phyloP scores from a whole-genome alignment of 2,797 vertebrate species.

The Pangasius macronema region DNA sequence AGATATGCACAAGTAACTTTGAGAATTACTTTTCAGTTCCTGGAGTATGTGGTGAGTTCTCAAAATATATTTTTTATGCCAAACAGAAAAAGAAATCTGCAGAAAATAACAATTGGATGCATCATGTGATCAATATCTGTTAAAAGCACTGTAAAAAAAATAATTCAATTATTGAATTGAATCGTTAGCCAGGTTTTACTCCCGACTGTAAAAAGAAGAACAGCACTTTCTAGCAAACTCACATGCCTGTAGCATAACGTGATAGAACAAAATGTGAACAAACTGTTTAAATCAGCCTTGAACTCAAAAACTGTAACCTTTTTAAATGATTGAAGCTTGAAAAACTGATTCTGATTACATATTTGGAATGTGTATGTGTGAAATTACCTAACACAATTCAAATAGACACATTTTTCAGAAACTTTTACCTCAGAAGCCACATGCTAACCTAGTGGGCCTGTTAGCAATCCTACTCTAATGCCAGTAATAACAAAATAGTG shows the following conservation, averaged over 20 bases:
- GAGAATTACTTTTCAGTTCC: background rate
- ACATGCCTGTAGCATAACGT: no score
- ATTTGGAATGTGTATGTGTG: background rate
- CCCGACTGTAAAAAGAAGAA: background rate
- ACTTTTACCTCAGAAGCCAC: conserved; percentile 1
- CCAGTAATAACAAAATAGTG: background rate
- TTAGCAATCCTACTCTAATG: background rate
- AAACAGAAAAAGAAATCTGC: background rate
- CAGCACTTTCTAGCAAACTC: background rate
- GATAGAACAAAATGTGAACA: background rate
- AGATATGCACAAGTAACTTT: background rate
- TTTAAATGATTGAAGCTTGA: background rate
- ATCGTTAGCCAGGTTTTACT: background rate
- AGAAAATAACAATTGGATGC: background rate
- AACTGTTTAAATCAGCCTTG: background rate
- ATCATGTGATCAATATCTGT: background rate
- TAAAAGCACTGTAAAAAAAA: background rate
- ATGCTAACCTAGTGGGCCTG: background rate
- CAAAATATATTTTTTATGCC: background rate
- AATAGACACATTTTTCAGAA: background rate
- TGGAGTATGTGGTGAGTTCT: background rate
- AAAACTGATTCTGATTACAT: background rate
- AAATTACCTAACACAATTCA: background rate
- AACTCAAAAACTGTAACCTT: background rate
- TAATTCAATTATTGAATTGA: background rate